These are phyloP conservation scores for Leptinotarsa tumamoca DNA, from an alignment of 2,888 invertebrate species.

Conservation along the genomic window DNA sequence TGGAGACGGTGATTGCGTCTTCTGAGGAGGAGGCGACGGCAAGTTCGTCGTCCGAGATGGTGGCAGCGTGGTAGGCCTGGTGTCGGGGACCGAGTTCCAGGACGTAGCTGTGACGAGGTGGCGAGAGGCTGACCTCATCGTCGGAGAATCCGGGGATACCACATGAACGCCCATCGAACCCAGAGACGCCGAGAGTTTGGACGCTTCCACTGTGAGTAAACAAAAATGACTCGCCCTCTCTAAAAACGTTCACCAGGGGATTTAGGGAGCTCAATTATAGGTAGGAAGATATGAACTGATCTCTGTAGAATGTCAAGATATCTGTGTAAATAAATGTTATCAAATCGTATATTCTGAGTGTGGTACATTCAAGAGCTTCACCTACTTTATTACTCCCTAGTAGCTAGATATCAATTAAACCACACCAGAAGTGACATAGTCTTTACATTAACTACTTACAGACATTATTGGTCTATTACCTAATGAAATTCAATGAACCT, in stretches of 20 bases:
- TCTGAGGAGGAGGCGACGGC: constrained; percentile 63
- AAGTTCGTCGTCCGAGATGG: constrained; percentile 65
- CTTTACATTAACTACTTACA: too few relatives aligned
- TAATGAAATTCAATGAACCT: too few relatives aligned
- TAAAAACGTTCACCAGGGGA: background rate
- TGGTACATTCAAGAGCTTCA: too few relatives aligned
- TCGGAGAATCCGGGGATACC: constrained; percentile 77
- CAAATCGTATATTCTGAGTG: too few relatives aligned
- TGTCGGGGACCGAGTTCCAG: constrained; percentile 73
- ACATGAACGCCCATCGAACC: constrained; percentile 69
- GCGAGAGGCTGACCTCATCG: constrained; percentile 82
- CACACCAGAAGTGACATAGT: too few relatives aligned
- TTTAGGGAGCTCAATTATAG: background rate
- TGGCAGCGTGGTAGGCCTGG: constrained; percentile 65
- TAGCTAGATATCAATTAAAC: too few relatives aligned
- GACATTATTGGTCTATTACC: too few relatives aligned
- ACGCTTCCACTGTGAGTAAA: constrained; percentile 63
- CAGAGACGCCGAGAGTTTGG: constrained; percentile 72
- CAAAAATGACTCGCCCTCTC: constrained; percentile 25
- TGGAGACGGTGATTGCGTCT: constrained; percentile 66
- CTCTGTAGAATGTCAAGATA: too few relatives aligned
- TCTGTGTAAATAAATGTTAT: too few relatives aligned
- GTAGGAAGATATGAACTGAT: too few relatives aligned
- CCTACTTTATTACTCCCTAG: too few relatives aligned
- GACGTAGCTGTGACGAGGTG: constrained; percentile 73